Conservation (phyloP, 2,113 vertebrate genomes). For the Cettia cetti region DNA sequence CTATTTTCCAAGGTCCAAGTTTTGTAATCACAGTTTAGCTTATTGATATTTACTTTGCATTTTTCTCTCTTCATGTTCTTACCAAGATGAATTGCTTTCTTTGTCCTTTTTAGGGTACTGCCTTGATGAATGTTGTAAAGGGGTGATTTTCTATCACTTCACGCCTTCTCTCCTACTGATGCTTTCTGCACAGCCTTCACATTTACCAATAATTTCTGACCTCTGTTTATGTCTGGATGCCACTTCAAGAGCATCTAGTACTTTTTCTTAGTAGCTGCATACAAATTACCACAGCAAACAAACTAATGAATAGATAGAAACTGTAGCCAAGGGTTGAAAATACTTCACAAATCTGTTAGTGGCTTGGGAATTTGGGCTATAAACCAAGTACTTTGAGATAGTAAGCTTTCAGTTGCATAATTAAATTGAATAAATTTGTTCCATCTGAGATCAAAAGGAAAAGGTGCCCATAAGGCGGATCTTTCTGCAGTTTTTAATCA, state of each 20-base stretch:
- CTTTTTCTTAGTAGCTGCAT: neutral
- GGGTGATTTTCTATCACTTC: slow-evolving; percentile 7
- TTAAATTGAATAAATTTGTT: neutral
- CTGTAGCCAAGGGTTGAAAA: neutral
- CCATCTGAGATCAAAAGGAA: neutral
- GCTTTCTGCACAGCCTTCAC: neutral
- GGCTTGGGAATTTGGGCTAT: neutral
- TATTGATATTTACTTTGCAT: slow-evolving; percentile 26
- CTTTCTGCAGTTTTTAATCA: neutral
- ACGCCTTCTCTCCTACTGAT: neutral
- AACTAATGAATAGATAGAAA: neutral
- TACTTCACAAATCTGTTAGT: neutral
- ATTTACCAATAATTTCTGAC: neutral
- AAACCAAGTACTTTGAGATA: neutral
- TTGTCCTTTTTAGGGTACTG: neutral
- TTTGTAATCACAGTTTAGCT: slow-evolving; percentile 37
- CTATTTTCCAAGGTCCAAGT: slow-evolving; percentile 25
- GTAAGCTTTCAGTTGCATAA: neutral
- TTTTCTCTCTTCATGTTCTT: neutral
- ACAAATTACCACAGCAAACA: neutral
- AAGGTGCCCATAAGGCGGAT: neutral
- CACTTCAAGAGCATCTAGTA: neutral
- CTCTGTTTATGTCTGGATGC: neutral
- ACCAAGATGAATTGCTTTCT: slow-evolving; percentile 34
- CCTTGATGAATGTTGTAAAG: neutral